Percentiles rank a stretch among this genome's conserved stretches.
Evolutionary conservation across 2,797 vertebrate genomes (phyloP).

Genomic region (Sternotherus odoratus): DNA sequence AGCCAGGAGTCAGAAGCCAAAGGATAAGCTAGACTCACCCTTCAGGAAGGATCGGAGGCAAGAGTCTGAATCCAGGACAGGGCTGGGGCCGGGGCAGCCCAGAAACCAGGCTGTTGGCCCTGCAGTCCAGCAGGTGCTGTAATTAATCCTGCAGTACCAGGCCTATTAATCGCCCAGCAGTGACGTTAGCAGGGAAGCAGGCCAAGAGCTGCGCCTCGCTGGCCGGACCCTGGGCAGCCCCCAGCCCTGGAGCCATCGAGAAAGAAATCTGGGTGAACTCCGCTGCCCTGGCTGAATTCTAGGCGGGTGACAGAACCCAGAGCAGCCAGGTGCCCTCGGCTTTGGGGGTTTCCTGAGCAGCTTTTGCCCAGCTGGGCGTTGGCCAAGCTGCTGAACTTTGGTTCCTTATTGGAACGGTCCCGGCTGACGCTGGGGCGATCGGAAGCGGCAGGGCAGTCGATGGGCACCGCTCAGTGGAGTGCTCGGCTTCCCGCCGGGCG

Average conservation of each 20-base stretch:
- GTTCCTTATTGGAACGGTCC: background rate
- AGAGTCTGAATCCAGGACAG: background rate
- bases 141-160: background rate
- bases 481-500: background rate
- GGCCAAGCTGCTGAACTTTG: background rate
- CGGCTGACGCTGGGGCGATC: background rate
- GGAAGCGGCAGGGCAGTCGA: background rate
- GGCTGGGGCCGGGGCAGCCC: background rate
- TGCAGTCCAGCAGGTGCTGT: too few species aligned
- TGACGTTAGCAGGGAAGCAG: too few species aligned
- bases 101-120: too few species aligned
- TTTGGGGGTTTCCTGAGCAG: background rate
- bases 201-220: too few species aligned
- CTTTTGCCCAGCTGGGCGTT: too few species aligned
- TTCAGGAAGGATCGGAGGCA: background rate
- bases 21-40: background rate
- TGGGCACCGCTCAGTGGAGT: background rate
- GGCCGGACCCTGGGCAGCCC: too few species aligned
- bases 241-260: too few species aligned
- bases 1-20: background rate
- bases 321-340: background rate
- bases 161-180: too few species aligned
- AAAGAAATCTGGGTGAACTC: background rate
- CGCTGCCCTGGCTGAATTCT: background rate
- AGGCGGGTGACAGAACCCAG: background rate